Conservation (phyloP, 2,797 vertebrate genomes). For the Neostethus bicornis region DNA sequence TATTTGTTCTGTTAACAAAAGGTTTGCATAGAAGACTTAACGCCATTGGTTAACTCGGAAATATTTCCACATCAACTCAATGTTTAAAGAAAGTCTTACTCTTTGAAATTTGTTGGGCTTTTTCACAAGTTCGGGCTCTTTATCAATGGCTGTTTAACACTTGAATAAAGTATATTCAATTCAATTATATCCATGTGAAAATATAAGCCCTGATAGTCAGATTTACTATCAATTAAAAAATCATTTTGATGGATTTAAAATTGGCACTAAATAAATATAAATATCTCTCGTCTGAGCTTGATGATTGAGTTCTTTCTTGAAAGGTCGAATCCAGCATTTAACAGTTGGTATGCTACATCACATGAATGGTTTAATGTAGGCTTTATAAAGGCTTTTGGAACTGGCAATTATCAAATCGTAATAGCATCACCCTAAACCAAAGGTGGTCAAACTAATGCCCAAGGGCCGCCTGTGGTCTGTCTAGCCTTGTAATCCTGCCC, state of each 20-base stretch:
- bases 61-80: conserved; percentile 22
- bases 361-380: too few relatives aligned
- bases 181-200: conserved; percentile 19
- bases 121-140: conserved; percentile 4
- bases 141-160: too few relatives aligned
- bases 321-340: background rate
- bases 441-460: too few relatives aligned
- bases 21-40: conserved; percentile 63
- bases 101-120: conserved; percentile 9
- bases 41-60: conserved; percentile 36
- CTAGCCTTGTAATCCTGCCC: too few relatives aligned
- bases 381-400: background rate
- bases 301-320: conserved; percentile 8
- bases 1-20: conserved; percentile 73
- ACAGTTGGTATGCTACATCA: too few relatives aligned
- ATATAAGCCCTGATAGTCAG: conserved; percentile 13
- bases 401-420: too few relatives aligned
- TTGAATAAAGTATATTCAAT: too few relatives aligned
- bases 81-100: conserved; percentile 23
- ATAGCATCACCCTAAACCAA: too few relatives aligned
- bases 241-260: conserved; percentile 11
- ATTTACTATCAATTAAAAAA: conserved; percentile 10
- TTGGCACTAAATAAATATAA: background rate
- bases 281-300: background rate
- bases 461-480: too few relatives aligned